phyloP scores from a whole-genome alignment of 2,888 invertebrate genomes.

The Polydrusus cervinus region DNA sequence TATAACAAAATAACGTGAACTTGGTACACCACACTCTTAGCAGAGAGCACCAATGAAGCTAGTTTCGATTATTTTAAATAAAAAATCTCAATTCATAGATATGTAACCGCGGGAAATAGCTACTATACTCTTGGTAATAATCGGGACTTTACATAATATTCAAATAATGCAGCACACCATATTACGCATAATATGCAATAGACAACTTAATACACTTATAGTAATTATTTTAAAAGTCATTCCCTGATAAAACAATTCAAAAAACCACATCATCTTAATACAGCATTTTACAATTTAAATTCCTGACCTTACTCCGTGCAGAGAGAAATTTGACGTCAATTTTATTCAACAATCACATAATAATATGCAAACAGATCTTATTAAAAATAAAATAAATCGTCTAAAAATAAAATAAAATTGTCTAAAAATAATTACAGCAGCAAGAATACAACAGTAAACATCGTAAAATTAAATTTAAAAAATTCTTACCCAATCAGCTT shows the following conservation, averaged over 20 bases:
- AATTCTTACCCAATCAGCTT: constrained; percentile 81
- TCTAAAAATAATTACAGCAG: constrained; percentile 29
- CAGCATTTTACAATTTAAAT: background rate
- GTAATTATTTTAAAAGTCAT: no score
- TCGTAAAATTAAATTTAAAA: constrained; percentile 8
- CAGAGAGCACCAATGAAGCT: no score
- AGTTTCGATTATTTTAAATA: no score
- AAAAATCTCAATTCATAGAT: no score
- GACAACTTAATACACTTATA: no score
- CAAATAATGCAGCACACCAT: no score
- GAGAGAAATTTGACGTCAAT: background rate
- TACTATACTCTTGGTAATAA: no score
- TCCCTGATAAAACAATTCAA: background rate
- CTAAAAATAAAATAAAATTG: constrained; percentile 73
- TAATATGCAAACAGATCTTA: constrained; percentile 71
- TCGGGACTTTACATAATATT: no score
- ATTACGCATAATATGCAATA: no score
- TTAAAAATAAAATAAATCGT: constrained; percentile 60
- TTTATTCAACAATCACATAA: background rate
- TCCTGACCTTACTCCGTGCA: background rate
- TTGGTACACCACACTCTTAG: no score
- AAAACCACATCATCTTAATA: background rate
- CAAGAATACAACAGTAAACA: background rate
- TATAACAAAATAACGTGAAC: no score
- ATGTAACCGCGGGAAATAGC: no score